Evolutionary conservation across 1,140 invertebrate genomes (phyloP).

Genomic region (Aphaenogaster floridana): DNA sequence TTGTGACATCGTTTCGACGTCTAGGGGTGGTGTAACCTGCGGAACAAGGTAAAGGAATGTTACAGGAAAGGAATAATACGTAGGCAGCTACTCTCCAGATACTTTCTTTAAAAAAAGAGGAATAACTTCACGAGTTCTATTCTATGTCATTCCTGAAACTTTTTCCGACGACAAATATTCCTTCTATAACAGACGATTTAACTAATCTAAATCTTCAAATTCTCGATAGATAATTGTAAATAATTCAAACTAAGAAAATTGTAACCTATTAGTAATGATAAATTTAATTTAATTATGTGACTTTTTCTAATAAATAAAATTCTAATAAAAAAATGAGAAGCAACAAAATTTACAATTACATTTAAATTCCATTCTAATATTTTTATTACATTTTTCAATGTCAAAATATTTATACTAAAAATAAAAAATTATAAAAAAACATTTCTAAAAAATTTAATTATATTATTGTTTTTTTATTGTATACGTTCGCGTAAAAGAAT

Average conservation of each 20-base stretch:
- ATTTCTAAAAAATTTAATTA: neutral
- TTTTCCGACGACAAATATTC: neutral
- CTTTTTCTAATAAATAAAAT: constrained; percentile 2
- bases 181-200: constrained; percentile 1
- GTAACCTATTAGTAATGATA: neutral
- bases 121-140: neutral
- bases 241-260: neutral
- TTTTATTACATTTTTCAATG: neutral
- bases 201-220: neutral
- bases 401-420: constrained; percentile 9
- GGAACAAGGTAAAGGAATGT: constrained; percentile 14
- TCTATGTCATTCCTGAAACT: neutral
- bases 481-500: neutral
- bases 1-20: constrained; percentile 92
- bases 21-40: constrained; percentile 91
- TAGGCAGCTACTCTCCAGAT: neutral
- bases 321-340: neutral
- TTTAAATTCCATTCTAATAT: neutral
- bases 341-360: neutral
- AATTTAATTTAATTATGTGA: neutral
- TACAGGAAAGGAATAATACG: neutral
- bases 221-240: neutral
- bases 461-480: no score
- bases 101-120: neutral
- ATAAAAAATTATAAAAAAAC: neutral